Evolutionary conservation across 2,113 vertebrate genomes (phyloP), one percentile per base, ranked within the genome.

Genomic region (Muntiacus muntjak): DNA sequence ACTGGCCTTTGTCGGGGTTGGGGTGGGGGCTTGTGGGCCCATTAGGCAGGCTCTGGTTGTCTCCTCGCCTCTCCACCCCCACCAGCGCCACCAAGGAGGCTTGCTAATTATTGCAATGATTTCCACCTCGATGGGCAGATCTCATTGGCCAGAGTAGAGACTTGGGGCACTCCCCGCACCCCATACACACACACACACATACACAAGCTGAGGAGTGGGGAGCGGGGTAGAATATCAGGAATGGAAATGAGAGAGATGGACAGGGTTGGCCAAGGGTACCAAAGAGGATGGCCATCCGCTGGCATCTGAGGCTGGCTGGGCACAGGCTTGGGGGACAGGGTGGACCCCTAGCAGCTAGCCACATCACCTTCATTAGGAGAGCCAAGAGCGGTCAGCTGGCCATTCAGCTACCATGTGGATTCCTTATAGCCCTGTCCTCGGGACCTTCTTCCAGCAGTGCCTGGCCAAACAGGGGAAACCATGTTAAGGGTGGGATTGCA

Each of bases 31-130:
- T 47, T 16, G 7, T 14, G 33, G 50, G 62, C 60, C 12, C 50
- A 33, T 36, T 82, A 58, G 33, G 30, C 58, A 2, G 47, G 58
- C 55, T 71, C 6, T 78, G 6, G 16, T 2, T 52, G n/a, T 26
- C 33, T 4, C 2, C 4, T 30, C 54, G 3, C 36, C 28, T 58
- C 33, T 17, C 10, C 54, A 40, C 6, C 11, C 25, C 7, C 19
- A 10, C 52, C 40, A 52, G 86, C 2, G 17, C 79, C 0, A 5
- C 83, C 79, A 30, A 40, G 74, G 55, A 40, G 4, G 40, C 40
- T 16, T 50, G 25, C 55, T 97, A 74, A 78, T 97, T 94, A 94
- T 30, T 58, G 40, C 40, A 55, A 9, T 88, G 47, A 85, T 90
- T 95, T 94, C 82, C 78, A 95, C 67, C 17, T 86, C 25, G 4